Conservation (phyloP, 1,140 invertebrate species). For the Cherax quadricarinatus region DNA sequence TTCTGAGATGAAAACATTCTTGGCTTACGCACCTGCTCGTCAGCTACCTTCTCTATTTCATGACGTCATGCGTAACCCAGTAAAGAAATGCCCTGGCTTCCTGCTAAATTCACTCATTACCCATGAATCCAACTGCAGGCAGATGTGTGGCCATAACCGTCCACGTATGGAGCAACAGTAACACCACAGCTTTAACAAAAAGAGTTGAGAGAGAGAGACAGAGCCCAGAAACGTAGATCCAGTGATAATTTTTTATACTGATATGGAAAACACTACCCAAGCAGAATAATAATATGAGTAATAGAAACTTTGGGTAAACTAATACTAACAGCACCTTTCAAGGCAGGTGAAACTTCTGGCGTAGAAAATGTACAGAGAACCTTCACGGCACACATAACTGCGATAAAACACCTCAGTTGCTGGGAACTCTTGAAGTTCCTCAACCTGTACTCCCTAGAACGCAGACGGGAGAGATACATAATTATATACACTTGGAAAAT, state of each 20-base stretch:
- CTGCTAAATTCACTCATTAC: slow-evolving; percentile 20
- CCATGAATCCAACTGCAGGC: not conserved
- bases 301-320: slow-evolving; percentile 27
- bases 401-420: no score
- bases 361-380: no score
- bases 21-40: slow-evolving; percentile 30
- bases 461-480: no score
- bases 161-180: slow-evolving; percentile 12
- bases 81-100: not conserved
- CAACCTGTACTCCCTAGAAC: no score
- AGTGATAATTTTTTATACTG: slow-evolving; percentile 19
- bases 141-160: slow-evolving; percentile 18
- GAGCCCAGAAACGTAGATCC: not conserved
- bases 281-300: slow-evolving; percentile 21
- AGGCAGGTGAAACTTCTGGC: no score
- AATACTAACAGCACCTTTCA: not conserved
- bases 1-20: slow-evolving; percentile 28
- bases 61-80: slow-evolving; percentile 36
- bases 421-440: no score
- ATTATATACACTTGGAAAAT: no score
- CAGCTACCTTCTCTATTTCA: slow-evolving; percentile 33
- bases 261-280: slow-evolving; percentile 18
- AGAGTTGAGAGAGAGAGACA: not conserved
- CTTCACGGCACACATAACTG: no score
- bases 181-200: slow-evolving; percentile 24